A percentile compares a stretch with the other conserved stretches of the same genome.
These are phyloP conservation scores for Gryllus bimaculatus DNA, from an alignment of 1,140 invertebrate genomes.

Conservation along the genomic window DNA sequence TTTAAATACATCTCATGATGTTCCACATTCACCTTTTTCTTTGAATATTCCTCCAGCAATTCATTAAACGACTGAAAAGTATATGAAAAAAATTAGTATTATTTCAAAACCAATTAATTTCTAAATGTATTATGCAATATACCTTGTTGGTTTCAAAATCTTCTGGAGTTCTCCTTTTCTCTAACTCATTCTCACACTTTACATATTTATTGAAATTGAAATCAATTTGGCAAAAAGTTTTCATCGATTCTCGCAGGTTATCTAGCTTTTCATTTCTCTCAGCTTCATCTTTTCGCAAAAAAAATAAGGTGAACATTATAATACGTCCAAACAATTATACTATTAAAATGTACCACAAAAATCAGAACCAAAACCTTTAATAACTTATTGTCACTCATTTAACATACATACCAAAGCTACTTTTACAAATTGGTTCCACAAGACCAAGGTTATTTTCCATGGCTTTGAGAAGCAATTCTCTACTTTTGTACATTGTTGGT, in stretches of 20 bases:
- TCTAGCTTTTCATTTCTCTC: neutral
- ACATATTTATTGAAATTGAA: neutral
- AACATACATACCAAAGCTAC: neutral
- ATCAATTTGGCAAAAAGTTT: neutral
- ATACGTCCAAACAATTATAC: neutral
- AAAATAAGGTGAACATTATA: neutral
- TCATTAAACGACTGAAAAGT: neutral
- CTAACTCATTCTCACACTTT: neutral
- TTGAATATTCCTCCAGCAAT: neutral
- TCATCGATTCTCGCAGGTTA: neutral
- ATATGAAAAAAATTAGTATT: neutral
- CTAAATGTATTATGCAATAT: neutral
- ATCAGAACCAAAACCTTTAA: neutral
- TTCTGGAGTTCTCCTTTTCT: neutral
- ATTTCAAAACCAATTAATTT: neutral
- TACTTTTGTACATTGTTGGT: neutral
- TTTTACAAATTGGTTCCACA: neutral
- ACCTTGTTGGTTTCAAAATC: neutral
- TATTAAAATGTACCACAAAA: neutral
- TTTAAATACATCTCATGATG: neutral
- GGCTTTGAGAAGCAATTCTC: neutral
- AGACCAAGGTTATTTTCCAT: neutral
- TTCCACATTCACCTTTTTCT: neutral
- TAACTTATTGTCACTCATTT: neutral
- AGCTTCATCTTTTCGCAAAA: neutral